Base-by-base conservation (phyloP, 92 coral and sea anemone species). In the Phenganax stokvisi region DNA sequence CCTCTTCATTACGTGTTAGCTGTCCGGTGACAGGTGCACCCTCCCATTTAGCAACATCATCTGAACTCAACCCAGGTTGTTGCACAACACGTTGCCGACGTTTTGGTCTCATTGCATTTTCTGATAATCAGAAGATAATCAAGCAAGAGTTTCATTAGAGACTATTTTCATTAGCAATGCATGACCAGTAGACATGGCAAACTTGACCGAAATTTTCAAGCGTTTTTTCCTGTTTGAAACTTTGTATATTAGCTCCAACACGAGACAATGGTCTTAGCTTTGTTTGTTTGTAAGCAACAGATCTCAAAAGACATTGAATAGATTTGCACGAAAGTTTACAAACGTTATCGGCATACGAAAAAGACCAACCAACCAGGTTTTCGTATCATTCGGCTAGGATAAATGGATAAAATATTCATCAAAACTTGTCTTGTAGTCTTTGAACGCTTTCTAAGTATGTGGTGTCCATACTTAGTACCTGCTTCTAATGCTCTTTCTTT, bases 41-140 rank as follows among this genome's bases (percentile, higher is more conserved):
- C 83, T 88, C 96, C 98, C 98, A 94, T 85, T 85, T 81, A n/a
- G 90, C 89, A 70, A 87, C 90, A 71, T 94, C 97, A 0, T 75
- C 86, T 51, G 92, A 97, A 16, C 83, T 75, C 27, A 79, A 58
- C 12, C 87, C 91, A 47, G 92, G 92, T 0, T 92, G 97, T 47
- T 89, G 76, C 20, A 71, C 81, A 15, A 94, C 86, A 51, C 93
- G 88, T 75, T 91, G 98, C 56, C 98, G 85, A 28, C 97, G 85
- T 72, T 86, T 82, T 52, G 98, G 98, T 57, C 72, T 86, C 9
- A 81, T 74, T 8, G 89, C 90, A 77, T 92, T 89, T 56, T 89
- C 96, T 84, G 44, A n/a, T 61, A 20, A 81, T 13, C 72, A 73
- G 16, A 16, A 67, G 11, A 37, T 16, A 84, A 37, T 11, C n/a